phyloP scores from a whole-genome alignment of 2,888 invertebrate species.

The Leptopilina myrica region DNA sequence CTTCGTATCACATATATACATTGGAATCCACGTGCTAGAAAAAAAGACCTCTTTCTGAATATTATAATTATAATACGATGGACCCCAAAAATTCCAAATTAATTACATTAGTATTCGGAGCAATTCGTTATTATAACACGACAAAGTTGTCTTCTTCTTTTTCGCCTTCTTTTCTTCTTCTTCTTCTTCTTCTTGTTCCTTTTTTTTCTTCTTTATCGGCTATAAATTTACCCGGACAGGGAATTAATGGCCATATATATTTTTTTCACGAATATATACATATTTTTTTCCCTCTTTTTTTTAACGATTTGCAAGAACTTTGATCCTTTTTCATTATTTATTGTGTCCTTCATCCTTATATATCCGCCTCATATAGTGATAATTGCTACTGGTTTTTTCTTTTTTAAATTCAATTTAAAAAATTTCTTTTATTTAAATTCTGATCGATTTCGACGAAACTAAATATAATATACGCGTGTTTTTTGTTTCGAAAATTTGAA shows the following conservation, averaged over 20 bases:
- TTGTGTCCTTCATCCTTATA: constrained; percentile 14
- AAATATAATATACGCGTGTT: no score
- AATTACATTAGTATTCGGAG: constrained; percentile 35
- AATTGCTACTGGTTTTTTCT: constrained; percentile 20
- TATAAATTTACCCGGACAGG: constrained; percentile 6
- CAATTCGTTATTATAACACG: constrained; percentile 38
- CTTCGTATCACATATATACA: background rate
- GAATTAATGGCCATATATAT: constrained; percentile 12
- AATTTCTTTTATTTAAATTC: background rate
- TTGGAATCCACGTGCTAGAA: constrained; percentile 38
- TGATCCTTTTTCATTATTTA: background rate
- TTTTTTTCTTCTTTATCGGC: constrained; percentile 3
- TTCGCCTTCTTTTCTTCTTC: background rate
- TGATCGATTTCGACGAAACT: no score
- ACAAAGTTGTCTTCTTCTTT: constrained; percentile 18
- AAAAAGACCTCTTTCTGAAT: background rate
- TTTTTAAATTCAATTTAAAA: background rate
- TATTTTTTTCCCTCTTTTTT: background rate
- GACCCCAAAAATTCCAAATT: constrained; percentile 24
- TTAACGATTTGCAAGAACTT: constrained; percentile 3
- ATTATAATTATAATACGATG: background rate
- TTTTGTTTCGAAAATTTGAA: no score
- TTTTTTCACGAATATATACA: constrained; percentile 15
- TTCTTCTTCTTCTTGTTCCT: background rate
- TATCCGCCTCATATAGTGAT: background rate